Evolutionary conservation across 2,797 vertebrate species (phyloP).

Genomic region (Cuculus canorus): DNA sequence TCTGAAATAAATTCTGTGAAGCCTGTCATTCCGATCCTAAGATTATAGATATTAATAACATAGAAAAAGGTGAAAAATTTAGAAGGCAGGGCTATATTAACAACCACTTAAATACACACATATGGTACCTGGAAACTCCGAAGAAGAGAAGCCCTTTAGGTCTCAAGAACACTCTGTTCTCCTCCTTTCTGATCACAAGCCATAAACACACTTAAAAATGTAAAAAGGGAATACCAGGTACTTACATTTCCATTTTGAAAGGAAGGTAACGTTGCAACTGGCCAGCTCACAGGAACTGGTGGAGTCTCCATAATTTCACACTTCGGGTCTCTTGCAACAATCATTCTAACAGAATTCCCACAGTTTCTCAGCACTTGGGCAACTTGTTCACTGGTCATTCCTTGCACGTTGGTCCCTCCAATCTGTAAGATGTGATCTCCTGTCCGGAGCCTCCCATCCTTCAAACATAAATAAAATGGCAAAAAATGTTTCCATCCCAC

Average conservation of each 20-base stretch:
- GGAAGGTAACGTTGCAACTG: constrained; percentile 76
- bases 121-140: background rate
- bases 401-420: constrained; percentile 87
- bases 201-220: background rate
- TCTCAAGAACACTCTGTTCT: background rate
- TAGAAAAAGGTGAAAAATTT: background rate
- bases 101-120: background rate
- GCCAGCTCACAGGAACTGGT: constrained; percentile 79
- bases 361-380: constrained; percentile 92
- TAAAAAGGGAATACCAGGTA: background rate
- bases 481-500: background rate
- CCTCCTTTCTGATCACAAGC: background rate
- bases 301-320: constrained; percentile 69
- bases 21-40: background rate
- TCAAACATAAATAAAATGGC: constrained; percentile 6
- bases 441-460: constrained; percentile 93
- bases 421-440: constrained; percentile 94
- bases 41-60: constrained; percentile 20
- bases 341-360: constrained; percentile 88
- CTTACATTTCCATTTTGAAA: constrained; percentile 70
- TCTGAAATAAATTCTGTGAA: constrained; percentile 48
- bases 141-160: background rate
- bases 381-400: constrained; percentile 92
- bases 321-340: constrained; percentile 85
- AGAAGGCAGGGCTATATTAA: constrained; percentile 4